Evolutionary conservation across 2,113 vertebrate species (phyloP).

Genomic region (Chloropsis hardwickii): DNA sequence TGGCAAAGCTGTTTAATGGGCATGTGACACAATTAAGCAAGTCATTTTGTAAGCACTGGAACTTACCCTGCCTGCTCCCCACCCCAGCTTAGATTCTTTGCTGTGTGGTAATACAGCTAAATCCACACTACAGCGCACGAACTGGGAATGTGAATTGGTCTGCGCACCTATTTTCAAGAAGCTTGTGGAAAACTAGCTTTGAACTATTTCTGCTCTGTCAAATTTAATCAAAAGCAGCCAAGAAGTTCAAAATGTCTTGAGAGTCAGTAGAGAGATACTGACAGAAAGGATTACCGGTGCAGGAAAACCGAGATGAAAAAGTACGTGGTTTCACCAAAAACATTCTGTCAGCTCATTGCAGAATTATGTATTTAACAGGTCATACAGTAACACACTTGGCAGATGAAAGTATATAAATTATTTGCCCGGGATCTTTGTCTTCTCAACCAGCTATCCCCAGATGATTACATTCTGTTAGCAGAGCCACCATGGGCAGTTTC

Average conservation of each 20-base stretch:
- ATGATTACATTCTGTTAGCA: background rate
- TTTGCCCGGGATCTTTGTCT: background rate
- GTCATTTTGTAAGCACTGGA: background rate
- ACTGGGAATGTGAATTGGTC: background rate
- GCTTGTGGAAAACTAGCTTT: background rate
- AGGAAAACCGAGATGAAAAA: background rate
- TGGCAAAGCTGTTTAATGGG: background rate
- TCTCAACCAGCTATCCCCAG: background rate
- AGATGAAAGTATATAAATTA: background rate
- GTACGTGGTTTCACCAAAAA: background rate
- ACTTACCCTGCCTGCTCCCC: background rate
- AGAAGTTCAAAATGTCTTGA: background rate
- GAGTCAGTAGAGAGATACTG: background rate
- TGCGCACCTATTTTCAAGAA: background rate
- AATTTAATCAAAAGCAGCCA: background rate
- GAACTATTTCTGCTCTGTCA: constrained; percentile 21
- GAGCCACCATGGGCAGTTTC: background rate
- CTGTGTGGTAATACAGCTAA: background rate
- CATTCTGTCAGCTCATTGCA: background rate
- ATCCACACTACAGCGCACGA: background rate
- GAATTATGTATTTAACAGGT: background rate
- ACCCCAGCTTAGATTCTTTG: background rate
- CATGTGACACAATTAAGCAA: constrained; percentile 11
- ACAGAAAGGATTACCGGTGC: constrained; percentile 14
- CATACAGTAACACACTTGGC: background rate